Conservation (phyloP, 2,888 invertebrate species). For the Perizoma affinitatum region DNA sequence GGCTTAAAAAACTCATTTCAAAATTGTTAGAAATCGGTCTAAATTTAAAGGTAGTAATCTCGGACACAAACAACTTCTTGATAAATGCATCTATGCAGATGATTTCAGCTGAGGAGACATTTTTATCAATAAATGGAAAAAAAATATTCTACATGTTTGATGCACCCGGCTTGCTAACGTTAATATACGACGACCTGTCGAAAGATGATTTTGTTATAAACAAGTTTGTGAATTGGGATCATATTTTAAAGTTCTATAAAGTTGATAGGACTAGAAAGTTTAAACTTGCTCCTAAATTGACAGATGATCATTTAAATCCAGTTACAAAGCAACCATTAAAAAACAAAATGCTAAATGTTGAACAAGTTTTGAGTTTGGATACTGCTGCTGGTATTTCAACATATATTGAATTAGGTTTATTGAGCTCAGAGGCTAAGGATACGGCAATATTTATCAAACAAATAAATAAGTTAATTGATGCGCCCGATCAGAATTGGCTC, state of each 20-base stretch:
- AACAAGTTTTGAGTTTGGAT: background rate
- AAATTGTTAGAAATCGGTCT: background rate
- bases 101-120: background rate
- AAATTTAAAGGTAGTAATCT: conserved; percentile 1
- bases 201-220: background rate
- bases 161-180: background rate
- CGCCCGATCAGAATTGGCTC: too few relatives aligned
- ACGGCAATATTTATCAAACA: background rate
- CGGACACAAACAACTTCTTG: background rate
- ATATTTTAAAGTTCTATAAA: conserved; percentile 1
- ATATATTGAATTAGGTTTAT: background rate
- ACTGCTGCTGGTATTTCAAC: background rate
- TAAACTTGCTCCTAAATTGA: background rate
- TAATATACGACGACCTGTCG: background rate
- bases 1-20: background rate
- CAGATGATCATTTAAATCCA: background rate
- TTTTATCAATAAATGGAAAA: background rate
- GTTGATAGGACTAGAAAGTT: background rate
- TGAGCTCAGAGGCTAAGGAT: background rate
- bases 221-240: background rate
- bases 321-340: background rate
- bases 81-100: background rate
- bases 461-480: background rate
- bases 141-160: conserved; percentile 1
- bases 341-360: background rate